phyloP scores from a whole-genome alignment of 2,888 invertebrate genomes.

The Lordiphosa fenestrarum region DNA sequence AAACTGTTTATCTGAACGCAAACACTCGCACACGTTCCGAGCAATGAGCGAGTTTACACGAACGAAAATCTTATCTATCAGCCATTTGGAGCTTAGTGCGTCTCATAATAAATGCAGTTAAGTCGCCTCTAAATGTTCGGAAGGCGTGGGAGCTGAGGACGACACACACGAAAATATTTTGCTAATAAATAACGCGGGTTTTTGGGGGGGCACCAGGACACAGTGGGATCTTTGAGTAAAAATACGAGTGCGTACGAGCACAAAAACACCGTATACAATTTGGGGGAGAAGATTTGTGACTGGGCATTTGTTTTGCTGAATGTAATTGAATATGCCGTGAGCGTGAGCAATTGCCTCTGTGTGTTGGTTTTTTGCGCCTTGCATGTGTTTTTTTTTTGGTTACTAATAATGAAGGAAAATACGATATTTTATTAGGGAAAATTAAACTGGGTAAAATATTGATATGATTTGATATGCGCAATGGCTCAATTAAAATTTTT shows the following conservation, averaged over 20 bases:
- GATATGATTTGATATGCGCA: no score
- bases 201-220: neutral
- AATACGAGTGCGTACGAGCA: conserved; percentile 1
- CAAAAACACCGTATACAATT: conserved; percentile 1
- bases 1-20: conserved; percentile 49
- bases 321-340: conserved; percentile 56
- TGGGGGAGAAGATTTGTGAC: conserved; percentile 52
- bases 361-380: no score
- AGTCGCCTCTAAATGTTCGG: conserved; percentile 39
- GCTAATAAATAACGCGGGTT: conserved; percentile 51
- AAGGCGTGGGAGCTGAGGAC: conserved; percentile 6
- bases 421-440: conserved; percentile 11
- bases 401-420: conserved; percentile 19
- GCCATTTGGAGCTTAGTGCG: conserved; percentile 45
- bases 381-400: conserved; percentile 2
- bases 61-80: conserved; percentile 56
- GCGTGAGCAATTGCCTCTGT: neutral
- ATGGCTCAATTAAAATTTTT: no score
- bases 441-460: neutral
- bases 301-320: conserved; percentile 51
- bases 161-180: conserved; percentile 36
- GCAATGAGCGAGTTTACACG: conserved; percentile 3
- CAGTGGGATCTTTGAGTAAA: neutral
- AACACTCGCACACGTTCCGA: conserved; percentile 38
- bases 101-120: conserved; percentile 64